Evolutionary conservation across 2,113 vertebrate species (phyloP).

Genomic region (Ciconia maguari): DNA sequence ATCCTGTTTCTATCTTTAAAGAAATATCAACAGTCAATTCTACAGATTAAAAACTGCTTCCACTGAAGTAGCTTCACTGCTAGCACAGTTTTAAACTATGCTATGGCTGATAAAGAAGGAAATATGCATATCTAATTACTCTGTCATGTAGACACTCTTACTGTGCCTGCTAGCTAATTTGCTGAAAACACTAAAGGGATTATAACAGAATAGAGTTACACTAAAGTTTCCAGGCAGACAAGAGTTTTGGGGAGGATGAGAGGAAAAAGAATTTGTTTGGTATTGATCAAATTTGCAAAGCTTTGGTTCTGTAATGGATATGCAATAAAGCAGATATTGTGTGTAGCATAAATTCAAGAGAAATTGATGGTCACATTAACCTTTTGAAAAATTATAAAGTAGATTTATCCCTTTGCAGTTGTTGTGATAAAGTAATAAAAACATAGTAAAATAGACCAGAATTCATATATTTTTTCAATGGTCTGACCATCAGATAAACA

Average conservation of each 20-base stretch:
- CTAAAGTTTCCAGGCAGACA: neutral
- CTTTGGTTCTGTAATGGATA: neutral
- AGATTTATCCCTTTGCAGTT: neutral
- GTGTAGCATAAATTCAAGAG: neutral
- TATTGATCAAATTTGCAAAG: neutral
- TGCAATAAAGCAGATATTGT: neutral
- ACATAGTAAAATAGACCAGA: neutral
- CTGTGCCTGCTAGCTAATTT: neutral
- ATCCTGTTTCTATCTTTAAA: neutral
- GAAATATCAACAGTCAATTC: neutral
- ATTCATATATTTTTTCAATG: neutral
- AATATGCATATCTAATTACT: neutral
- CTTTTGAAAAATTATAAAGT: neutral
- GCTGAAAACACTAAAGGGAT: neutral
- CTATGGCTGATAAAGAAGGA: neutral
- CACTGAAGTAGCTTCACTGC: neutral
- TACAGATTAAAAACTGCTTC: neutral
- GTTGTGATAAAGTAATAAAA: neutral
- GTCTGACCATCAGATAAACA: slow-evolving; percentile 31
- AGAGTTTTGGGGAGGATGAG: neutral
- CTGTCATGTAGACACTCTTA: neutral
- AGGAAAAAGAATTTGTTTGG: neutral
- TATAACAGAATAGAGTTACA: neutral
- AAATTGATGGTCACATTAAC: slow-evolving; percentile 34
- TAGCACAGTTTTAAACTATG: neutral